Base-by-base conservation (phyloP, 2,113 vertebrate genomes). In the Melanocharis versteri region DNA sequence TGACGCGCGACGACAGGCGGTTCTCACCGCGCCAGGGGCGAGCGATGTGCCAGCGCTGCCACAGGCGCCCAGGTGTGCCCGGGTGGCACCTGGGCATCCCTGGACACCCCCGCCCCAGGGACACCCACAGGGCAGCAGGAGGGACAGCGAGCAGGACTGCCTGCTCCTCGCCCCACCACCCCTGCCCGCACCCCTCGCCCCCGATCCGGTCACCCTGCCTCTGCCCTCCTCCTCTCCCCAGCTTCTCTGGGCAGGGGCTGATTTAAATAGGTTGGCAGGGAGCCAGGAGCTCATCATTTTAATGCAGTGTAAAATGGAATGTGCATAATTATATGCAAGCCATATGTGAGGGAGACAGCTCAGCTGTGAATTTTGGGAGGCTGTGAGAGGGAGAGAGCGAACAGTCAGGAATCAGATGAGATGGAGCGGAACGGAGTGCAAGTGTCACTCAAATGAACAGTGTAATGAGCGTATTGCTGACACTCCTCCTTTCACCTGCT, bases 271-370 rank as follows among this genome's bases (percentile, higher is more conserved):
- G 97, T 96, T 99, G 99, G 99, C 98, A 80, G 83, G 84, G 95
- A 98, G 98, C 99, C 99, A 99, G 97, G 96, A 98, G 98, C 98
- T 99, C 98, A 99, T 97, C 97, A 98, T 98, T 98, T 98, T 98
- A 98, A 98, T 98, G 98, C 98, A 98, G 98, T 98, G 98, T 98
- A 98, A 99, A 99, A 98, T 98, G 98, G 98, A 99, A 98, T 98
- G 98, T 98, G 98, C 98, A 98, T 99, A 99, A 99, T 99, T 98
- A 98, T 98, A 98, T 98, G 98, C 98, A 97, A 98, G 97, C 98
- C 98, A 98, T 98, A 98, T 98, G 98, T 97, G 98, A 98, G 96
- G 95, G 97, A 98, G 98, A 98, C 98, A 97, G 98, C 98, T 98
- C 98, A 98, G 98, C 98, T 98, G 98, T 98, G 98, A 97, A 96